Percentiles rank a stretch among this genome's conserved stretches.
Evolutionary conservation across 2,888 invertebrate genomes (phyloP).

Genomic region (Ochropleura plecta): DNA sequence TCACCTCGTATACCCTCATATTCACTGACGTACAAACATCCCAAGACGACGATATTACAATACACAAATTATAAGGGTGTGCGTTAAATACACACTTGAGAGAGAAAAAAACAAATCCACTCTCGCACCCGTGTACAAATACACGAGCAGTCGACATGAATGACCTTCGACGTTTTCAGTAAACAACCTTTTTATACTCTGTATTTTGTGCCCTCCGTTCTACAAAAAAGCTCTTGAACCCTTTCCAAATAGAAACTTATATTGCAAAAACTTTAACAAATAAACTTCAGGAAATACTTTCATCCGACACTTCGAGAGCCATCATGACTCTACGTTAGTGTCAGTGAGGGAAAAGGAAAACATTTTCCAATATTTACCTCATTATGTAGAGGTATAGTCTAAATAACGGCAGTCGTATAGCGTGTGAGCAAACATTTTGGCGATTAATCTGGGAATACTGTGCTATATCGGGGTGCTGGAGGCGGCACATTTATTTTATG

Average conservation of each 20-base stretch:
- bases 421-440: slow-evolving; percentile 88
- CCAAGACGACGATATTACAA: slow-evolving; percentile 51
- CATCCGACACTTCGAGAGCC: slow-evolving; percentile 60
- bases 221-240: slow-evolving; percentile 57
- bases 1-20: slow-evolving; percentile 47
- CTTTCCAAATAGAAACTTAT: slow-evolving; percentile 59
- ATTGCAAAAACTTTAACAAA: slow-evolving; percentile 65
- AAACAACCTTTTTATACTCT: slow-evolving; percentile 54
- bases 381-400: slow-evolving; percentile 78
- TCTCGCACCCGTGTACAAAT: slow-evolving; percentile 34
- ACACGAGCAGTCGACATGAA: slow-evolving; percentile 48
- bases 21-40: slow-evolving; percentile 40
- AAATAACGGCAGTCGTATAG: slow-evolving; percentile 82
- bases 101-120: slow-evolving; percentile 41
- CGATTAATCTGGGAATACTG: slow-evolving; percentile 88
- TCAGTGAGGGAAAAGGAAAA: slow-evolving; percentile 69
- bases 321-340: slow-evolving; percentile 64
- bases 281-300: slow-evolving; percentile 63
- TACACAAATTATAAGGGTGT: slow-evolving; percentile 44
- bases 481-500: slow-evolving; percentile 90
- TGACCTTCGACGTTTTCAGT: slow-evolving; percentile 57
- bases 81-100: slow-evolving; percentile 35
- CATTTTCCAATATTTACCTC: slow-evolving; percentile 79
- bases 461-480: slow-evolving; percentile 84
- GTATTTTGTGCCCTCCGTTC: slow-evolving; percentile 49